Evolutionary conservation across 2,113 vertebrate genomes (phyloP), one percentile per base, ranked within the genome.

Genomic region (Suricata suricatta): DNA sequence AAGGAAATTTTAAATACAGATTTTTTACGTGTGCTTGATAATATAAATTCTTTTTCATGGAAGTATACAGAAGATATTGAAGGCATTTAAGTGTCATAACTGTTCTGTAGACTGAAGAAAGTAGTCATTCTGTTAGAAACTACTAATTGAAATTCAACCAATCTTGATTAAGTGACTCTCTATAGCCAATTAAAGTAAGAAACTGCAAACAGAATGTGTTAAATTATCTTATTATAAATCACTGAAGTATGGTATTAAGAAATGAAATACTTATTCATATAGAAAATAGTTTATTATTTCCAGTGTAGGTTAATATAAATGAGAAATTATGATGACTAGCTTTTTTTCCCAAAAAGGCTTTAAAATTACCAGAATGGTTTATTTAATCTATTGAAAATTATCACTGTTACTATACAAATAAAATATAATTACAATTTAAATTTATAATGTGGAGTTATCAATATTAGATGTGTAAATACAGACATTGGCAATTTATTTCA

Each of bases 161-260:
- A 9, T 29, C 88, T 96, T 86, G 41, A 92, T 90, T 93, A 88
- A 90, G 33, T 96, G 38, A 86, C 60, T 81, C 50, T 92, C 44
- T 71, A 79, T 10, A 82, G 21, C 52, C 64, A 97, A 86, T 93
- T 92, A 95, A 85, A 88, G 33, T 66, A 27, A 97, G 88, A 96
- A 93, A 91, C 15, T 92, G 1, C 41, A 92, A 86, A 89, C 16
- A 76, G 11, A 74, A 38, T 83, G 11, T 88, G 38, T 92, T 80
- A 97, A 92, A 69, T 79, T 92, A 95, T 90, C 31, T 80, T 96
- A 54, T 79, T 92, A 80, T 83, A 92, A 96, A 89, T 74, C 38
- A 68, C 3, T 95, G 54, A 96, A 52, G 8, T 77, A 81, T 90
- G 25, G 9, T 89, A 72, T 82, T n/a, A 92, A 77, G 60, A 93